Percentiles rank a stretch among this genome's conserved stretches.
Conservation (phyloP, 1,140 invertebrate genomes). For the Ips nitidus region DNA sequence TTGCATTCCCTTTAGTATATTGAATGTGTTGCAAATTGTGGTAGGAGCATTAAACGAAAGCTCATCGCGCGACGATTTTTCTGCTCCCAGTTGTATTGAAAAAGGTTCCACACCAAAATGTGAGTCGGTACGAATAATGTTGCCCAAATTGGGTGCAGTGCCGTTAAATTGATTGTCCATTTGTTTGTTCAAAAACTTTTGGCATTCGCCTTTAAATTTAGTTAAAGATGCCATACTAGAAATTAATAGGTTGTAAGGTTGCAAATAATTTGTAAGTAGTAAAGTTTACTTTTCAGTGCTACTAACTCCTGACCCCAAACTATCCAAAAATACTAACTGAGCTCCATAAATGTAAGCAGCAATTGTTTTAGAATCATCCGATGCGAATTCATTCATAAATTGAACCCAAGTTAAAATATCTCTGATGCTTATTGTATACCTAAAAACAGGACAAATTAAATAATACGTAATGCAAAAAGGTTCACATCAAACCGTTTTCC, state of each 20-base stretch:
- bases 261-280: neutral
- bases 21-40: conserved; percentile 78
- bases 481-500: conserved; percentile 60
- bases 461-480: neutral
- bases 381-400: conserved; percentile 76
- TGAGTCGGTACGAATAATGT: conserved; percentile 25
- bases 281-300: conserved; percentile 58
- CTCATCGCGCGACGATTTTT: conserved; percentile 40
- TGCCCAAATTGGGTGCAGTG: neutral
- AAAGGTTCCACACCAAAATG: conserved; percentile 75
- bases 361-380: conserved; percentile 51
- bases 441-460: conserved; percentile 43
- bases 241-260: neutral
- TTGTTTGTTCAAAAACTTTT: conserved; percentile 57
- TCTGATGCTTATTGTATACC: conserved; percentile 84
- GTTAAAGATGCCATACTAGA: conserved; percentile 53
- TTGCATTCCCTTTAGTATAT: conserved; percentile 85
- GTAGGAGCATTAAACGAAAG: conserved; percentile 84
- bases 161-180: neutral
- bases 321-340: conserved; percentile 88
- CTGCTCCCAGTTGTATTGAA: conserved; percentile 60
- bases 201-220: conserved; percentile 55
- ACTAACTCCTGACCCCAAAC: conserved; percentile 74
- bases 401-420: conserved; percentile 92
- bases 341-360: conserved; percentile 83